Percentiles rank a stretch among this genome's conserved stretches.
These are phyloP conservation scores for Acanthosepion lycidas DNA, from an alignment of 2,888 invertebrate genomes.

Conservation along the genomic window DNA sequence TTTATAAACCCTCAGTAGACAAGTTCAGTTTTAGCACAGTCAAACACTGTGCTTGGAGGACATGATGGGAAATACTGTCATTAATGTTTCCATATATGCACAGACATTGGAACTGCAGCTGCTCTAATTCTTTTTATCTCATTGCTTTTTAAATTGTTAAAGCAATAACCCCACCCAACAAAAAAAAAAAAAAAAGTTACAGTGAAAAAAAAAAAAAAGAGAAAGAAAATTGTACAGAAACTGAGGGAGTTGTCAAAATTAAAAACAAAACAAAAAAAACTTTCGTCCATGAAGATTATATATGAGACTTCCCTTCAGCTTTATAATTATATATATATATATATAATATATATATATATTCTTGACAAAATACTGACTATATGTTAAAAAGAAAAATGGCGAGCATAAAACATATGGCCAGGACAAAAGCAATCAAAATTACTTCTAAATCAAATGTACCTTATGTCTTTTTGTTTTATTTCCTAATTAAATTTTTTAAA, in stretches of 20 bases:
- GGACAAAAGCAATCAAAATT: background rate
- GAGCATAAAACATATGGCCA: background rate
- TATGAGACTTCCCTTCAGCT: background rate
- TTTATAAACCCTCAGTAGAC: background rate
- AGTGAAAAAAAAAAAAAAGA: background rate
- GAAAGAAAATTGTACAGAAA: background rate
- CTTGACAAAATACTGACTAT: background rate
- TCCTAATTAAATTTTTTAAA: slow-evolving; percentile 33
- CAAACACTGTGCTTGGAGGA: background rate
- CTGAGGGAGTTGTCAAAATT: background rate
- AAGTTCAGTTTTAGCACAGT: background rate
- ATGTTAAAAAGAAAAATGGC: background rate
- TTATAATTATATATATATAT: background rate
- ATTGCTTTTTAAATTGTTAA: background rate
- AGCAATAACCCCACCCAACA: background rate
- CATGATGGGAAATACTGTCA: background rate
- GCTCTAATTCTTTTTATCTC: background rate
- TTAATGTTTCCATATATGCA: background rate
- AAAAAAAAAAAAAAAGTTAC: background rate
- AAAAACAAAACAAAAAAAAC: background rate
- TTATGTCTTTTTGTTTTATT: slow-evolving; percentile 33
- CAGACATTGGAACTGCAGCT: background rate
- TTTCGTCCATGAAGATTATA: background rate
- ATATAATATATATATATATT: background rate
- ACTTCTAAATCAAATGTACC: slow-evolving; percentile 21